Conservation (phyloP, 2,888 invertebrate genomes). For the Metacarcinus magister region DNA sequence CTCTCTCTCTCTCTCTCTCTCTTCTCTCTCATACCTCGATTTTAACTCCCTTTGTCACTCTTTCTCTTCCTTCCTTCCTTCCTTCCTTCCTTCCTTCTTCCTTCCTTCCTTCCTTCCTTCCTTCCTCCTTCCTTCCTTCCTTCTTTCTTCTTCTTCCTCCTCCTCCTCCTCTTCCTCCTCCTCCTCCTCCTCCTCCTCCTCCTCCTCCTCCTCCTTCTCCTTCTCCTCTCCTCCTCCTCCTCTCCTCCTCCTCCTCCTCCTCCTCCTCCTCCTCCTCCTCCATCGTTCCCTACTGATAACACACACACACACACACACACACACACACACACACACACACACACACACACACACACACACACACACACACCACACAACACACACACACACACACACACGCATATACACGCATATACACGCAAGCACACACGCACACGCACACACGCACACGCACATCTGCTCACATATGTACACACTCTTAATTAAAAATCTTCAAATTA, state of each 20-base stretch:
- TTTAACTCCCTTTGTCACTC: background rate
- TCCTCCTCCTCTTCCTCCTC: background rate
- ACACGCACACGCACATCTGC: background rate
- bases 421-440: no score
- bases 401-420: background rate
- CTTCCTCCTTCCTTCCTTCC: background rate
- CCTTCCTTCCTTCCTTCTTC: constrained; percentile 48
- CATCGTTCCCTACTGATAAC: background rate
- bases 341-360: background rate
- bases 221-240: background rate
- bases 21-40: background rate
- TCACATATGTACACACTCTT: background rate
- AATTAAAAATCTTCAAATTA: constrained; percentile 44
- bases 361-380: background rate
- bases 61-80: no score
- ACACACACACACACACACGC: constrained; percentile 23
- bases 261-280: background rate
- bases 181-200: no score
- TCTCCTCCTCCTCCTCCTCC: background rate
- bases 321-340: background rate
- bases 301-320: constrained; percentile 45
- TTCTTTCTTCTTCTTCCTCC: constrained; percentile 52
- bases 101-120: constrained; percentile 6
- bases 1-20: constrained; percentile 67
- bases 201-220: background rate